Conservation (phyloP, 2,888 invertebrate species). For the Leptinotarsa juncta region DNA sequence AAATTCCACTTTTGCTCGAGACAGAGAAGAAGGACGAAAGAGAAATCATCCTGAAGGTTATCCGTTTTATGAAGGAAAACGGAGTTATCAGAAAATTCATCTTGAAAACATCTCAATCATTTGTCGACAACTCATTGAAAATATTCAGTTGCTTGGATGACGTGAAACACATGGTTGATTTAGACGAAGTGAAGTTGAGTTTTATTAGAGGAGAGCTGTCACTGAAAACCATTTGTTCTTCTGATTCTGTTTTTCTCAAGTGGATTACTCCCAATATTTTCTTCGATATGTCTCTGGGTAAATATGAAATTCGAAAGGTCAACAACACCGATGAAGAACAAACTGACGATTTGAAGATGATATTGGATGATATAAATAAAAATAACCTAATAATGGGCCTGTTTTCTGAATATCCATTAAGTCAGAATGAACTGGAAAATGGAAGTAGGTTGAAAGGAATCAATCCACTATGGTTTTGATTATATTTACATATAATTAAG, state of each 20-base stretch:
- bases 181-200: conserved; percentile 42
- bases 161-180: conserved; percentile 38
- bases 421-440: not conserved
- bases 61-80: conserved; percentile 45
- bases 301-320: conserved; percentile 38
- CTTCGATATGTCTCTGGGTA: conserved; percentile 46
- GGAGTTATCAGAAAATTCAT: conserved; percentile 47
- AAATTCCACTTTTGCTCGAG: conserved; percentile 44
- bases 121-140: conserved; percentile 34
- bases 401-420: not conserved
- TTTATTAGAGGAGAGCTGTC: conserved; percentile 36
- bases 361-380: conserved; percentile 30
- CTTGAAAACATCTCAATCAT: conserved; percentile 42
- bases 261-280: conserved; percentile 45
- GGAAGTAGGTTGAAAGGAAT: conserved; percentile 33
- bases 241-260: conserved; percentile 46
- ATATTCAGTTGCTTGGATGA: conserved; percentile 47
- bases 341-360: conserved; percentile 32
- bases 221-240: conserved; percentile 36
- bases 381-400: conserved; percentile 10
- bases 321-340: conserved; percentile 1
- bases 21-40: conserved; percentile 43
- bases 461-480: conserved; percentile 32
- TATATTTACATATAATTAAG: not conserved
- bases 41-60: conserved; percentile 43